A percentile compares a stretch with the other conserved stretches of the same genome.
These are phyloP conservation scores for Agapostemon virescens DNA, from an alignment of 2,888 invertebrate species.

Conservation along the genomic window DNA sequence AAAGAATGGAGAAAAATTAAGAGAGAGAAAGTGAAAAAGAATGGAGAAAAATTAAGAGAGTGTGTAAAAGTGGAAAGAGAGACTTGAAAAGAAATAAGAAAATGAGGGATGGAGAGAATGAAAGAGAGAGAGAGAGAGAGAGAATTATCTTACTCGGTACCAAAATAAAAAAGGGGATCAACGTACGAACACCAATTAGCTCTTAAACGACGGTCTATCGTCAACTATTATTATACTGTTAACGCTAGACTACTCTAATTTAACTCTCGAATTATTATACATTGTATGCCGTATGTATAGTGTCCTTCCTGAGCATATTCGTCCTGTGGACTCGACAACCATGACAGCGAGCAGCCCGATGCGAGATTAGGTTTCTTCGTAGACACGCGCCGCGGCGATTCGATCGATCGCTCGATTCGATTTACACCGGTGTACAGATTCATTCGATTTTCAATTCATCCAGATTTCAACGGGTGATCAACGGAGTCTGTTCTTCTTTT, in stretches of 20 bases:
- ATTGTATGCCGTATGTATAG: constrained; percentile 26
- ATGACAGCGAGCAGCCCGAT: constrained; percentile 14
- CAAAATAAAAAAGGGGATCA: constrained; percentile 79
- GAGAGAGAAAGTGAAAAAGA: no score
- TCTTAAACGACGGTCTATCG: constrained; percentile 79
- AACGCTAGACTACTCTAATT: constrained; percentile 59
- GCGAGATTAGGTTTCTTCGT: constrained; percentile 24
- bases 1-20: no score
- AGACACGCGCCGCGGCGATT: constrained; percentile 30
- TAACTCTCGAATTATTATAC: constrained; percentile 47
- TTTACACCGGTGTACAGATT: constrained; percentile 17
- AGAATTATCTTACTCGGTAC: constrained; percentile 74
- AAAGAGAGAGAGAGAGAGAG: constrained; percentile 26
- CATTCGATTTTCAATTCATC: neutral
- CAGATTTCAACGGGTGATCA: neutral
- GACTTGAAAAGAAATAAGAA: neutral
- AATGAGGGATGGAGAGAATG: constrained; percentile 1
- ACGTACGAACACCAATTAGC: constrained; percentile 80
- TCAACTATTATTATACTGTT: constrained; percentile 68
- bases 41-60: neutral
- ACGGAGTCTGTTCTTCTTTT: neutral
- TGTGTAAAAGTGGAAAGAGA: neutral
- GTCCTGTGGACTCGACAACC: constrained; percentile 23
- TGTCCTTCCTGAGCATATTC: constrained; percentile 27
- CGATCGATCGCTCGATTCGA: constrained; percentile 24